Evolutionary conservation across 2,888 invertebrate species (phyloP).

Genomic region (Linyphia triangularis): DNA sequence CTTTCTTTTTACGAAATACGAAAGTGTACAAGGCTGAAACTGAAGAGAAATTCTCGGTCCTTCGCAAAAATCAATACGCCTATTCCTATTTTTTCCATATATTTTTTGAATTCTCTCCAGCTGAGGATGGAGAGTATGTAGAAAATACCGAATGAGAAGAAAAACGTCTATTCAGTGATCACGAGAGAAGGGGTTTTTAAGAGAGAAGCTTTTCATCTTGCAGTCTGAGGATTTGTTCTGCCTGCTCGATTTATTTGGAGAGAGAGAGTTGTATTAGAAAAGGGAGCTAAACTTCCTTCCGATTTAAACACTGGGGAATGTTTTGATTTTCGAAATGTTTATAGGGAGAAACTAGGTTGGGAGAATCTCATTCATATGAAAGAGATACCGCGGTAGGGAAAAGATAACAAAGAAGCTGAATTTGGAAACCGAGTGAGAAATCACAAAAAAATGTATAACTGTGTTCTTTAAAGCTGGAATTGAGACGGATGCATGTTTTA

Average conservation of each 20-base stretch:
- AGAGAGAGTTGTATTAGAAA: neutral
- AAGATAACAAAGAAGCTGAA: neutral
- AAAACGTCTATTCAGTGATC: neutral
- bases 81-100: conserved; percentile 10
- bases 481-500: no score
- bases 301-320: neutral
- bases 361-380: neutral
- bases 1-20: conserved; percentile 20
- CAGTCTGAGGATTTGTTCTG: neutral
- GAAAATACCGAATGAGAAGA: neutral
- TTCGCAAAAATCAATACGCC: conserved; percentile 34
- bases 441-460: no score
- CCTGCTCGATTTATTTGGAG: neutral
- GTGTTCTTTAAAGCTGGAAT: no score
- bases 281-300: neutral
- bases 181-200: neutral
- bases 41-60: no score
- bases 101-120: conserved; percentile 14
- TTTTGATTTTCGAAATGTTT: neutral
- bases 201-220: neutral
- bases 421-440: neutral
- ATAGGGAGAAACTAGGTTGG: neutral
- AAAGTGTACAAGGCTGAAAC: neutral
- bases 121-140: neutral
- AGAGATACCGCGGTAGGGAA: neutral